Evolutionary conservation across 1,140 invertebrate species (phyloP).

Genomic region (Drosophila lacertosa): DNA sequence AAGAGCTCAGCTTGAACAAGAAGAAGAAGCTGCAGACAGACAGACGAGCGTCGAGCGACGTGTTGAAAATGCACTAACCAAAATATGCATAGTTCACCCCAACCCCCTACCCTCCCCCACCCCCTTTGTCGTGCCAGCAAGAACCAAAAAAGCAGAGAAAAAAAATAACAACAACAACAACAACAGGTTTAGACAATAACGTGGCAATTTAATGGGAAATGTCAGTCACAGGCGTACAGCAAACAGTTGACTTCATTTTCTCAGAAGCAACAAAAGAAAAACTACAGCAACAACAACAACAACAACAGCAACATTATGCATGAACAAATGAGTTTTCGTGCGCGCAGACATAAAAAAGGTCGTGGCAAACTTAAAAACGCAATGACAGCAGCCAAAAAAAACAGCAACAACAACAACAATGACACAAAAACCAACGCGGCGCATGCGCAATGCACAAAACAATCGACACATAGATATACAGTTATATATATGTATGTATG

Average conservation of each 20-base stretch:
- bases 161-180: not conserved
- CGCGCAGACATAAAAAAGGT: conserved; percentile 61
- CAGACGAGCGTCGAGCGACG: conserved; percentile 23
- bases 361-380: conserved; percentile 54
- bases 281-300: conserved; percentile 43
- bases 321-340: conserved; percentile 68
- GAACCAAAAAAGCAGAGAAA: conserved; percentile 35
- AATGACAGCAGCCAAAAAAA: conserved; percentile 35
- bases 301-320: conserved; percentile 46
- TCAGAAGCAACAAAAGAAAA: conserved; percentile 53
- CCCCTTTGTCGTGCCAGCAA: conserved; percentile 1
- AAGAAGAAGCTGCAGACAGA: conserved; percentile 33
- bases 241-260: conserved; percentile 70
- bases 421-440: conserved; percentile 14
- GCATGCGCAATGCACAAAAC: conserved; percentile 52
- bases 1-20: not conserved
- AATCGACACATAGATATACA: conserved; percentile 33
- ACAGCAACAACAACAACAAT: conserved; percentile 12
- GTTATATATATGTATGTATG: conserved; percentile 6
- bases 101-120: not conserved
- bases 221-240: conserved; percentile 67
- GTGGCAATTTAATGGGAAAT: conserved; percentile 78
- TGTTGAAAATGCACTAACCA: conserved; percentile 67
- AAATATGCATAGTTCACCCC: conserved; percentile 69
- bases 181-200: conserved; percentile 61